Evolutionary conservation across 2,797 vertebrate species (phyloP), one percentile per base, ranked within the genome.

Genomic region (Siniperca undulata): DNA sequence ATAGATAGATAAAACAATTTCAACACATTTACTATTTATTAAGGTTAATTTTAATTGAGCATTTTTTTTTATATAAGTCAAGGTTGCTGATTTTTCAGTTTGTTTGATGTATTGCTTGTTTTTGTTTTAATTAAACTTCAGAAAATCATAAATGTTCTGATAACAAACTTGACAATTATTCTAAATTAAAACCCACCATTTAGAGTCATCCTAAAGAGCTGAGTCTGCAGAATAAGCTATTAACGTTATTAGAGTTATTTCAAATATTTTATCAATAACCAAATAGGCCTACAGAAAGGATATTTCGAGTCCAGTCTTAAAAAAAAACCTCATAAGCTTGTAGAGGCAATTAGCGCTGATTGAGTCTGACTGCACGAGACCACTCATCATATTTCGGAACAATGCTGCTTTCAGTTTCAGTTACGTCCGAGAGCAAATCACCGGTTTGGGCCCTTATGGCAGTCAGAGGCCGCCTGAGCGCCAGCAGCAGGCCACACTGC

Each of bases 281-380:
- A 40, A 6, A 48, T 3, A 24, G 14, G 50, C 12, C 19, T 20
- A 5, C 48, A 60, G 17, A 44, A 24, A 12, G 24, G 13, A 61
- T 62, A 20, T 69, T 59, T 12, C 16, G 10, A 17, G 36, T 34
- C 36, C 67, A 14, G 17, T 34, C 70, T 58, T 22, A 70, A 75
- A 77, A 10, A 72, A 27, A 27, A 68, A 75, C 74, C 70, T 55
- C 14, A 80, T 69, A 24, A 77, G 80, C 85, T 11, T 83, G 88
- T 83, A 19, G 68, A 81, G 90, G 86, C 81, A 93, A 92, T 93
- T 92, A 93, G 38, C 36, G 61, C 76, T 74, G 79, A 86, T 85
- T 70, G 86, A 60, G 82, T 84, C 65, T 74, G 82, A 88, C 82
- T 66, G 89, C 74, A 27, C 87, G 66, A 46, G 42, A 19, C 79